Evolutionary conservation across 2,797 vertebrate species (phyloP).

Genomic region (Acanthiza pusilla): DNA sequence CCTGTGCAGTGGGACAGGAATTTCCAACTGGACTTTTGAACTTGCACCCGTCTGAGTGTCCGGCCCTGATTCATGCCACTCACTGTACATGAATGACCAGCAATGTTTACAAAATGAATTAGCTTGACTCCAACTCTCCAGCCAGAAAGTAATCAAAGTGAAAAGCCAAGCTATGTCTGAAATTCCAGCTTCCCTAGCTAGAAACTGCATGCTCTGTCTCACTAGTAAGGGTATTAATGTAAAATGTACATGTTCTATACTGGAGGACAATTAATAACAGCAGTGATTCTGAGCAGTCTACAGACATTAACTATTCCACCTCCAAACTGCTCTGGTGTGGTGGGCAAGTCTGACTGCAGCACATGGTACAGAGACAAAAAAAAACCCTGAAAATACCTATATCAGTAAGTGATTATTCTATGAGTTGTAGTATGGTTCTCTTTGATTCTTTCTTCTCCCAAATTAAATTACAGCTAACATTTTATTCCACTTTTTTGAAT

Average conservation of each 20-base stretch:
- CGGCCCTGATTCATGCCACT: slow-evolving; percentile 14
- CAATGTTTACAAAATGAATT: slow-evolving; percentile 57
- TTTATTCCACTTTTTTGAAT: neutral
- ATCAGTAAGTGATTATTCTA: neutral
- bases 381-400: neutral
- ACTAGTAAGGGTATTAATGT: neutral
- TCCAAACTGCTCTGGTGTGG: neutral
- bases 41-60: neutral
- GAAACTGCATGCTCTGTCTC: neutral
- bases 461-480: neutral
- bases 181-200: slow-evolving; percentile 32
- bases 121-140: slow-evolving; percentile 50
- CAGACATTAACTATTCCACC: neutral
- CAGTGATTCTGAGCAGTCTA: neutral
- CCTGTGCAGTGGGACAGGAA: neutral
- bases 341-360: neutral
- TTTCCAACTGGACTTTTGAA: slow-evolving; percentile 48
- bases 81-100: slow-evolving; percentile 49
- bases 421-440: neutral
- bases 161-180: slow-evolving; percentile 56
- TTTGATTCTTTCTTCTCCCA: neutral
- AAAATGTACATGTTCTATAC: slow-evolving; percentile 8
- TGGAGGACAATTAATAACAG: slow-evolving; percentile 27
- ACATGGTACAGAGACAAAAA: neutral
- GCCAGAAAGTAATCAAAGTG: slow-evolving; percentile 62